A percentile compares a stretch with the other conserved stretches of the same genome.
Evolutionary conservation across 2,113 vertebrate species (phyloP).

Genomic region (Rhynchomys soricoides): DNA sequence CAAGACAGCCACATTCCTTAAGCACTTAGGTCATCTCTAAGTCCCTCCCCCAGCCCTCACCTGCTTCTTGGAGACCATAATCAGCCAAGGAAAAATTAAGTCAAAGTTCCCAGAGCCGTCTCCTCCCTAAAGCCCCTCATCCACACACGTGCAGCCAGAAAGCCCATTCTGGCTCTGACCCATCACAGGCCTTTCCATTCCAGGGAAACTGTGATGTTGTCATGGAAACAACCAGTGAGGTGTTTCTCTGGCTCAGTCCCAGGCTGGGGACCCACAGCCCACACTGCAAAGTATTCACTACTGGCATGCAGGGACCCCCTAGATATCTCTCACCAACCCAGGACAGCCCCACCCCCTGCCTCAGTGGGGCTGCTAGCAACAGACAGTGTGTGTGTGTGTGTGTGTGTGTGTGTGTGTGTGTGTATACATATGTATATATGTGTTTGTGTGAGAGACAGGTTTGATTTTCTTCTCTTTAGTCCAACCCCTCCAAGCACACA

Average conservation of each 20-base stretch:
- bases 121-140: slow-evolving; percentile 37
- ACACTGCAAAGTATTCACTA: not conserved
- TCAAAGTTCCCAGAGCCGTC: slow-evolving; percentile 70
- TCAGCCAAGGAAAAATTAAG: slow-evolving; percentile 77
- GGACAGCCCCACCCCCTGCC: too few relatives aligned
- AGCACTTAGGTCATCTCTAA: slow-evolving; percentile 66
- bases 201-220: slow-evolving; percentile 67
- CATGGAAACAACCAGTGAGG: slow-evolving; percentile 55
- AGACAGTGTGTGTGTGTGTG: not conserved
- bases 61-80: slow-evolving; percentile 73
- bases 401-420: not conserved
- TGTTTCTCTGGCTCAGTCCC: slow-evolving; percentile 37
- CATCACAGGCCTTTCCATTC: slow-evolving; percentile 66
- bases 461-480: slow-evolving; percentile 60
- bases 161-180: slow-evolving; percentile 46
- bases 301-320: not conserved
- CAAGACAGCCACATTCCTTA: slow-evolving; percentile 64
- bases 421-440: not conserved
- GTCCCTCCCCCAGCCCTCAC: slow-evolving; percentile 62
- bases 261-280: not conserved
- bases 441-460: not conserved
- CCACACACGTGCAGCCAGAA: slow-evolving; percentile 36
- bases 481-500: slow-evolving; percentile 73
- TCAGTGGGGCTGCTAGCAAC: not conserved
- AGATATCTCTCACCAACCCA: not conserved